Percentiles rank a stretch among this genome's conserved stretches.
phyloP scores from a whole-genome alignment of 2,888 invertebrate species.

The Girardia tigrina region DNA sequence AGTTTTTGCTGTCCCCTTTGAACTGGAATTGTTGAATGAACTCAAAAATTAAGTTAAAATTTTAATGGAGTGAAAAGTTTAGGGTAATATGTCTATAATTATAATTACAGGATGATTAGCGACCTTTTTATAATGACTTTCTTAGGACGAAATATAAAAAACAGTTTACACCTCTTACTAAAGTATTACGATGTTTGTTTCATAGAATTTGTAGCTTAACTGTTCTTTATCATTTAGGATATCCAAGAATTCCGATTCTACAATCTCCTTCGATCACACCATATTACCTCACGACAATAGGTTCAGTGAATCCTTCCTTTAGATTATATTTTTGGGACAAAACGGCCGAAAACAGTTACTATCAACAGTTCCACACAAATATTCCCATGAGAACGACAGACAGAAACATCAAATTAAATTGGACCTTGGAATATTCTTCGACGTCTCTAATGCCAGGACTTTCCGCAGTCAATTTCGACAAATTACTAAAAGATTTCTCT shows the following conservation, averaged over 20 bases:
- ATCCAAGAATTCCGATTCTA: not conserved
- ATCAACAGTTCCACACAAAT: not conserved
- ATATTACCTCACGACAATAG: not conserved
- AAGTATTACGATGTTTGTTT: too few relatives aligned
- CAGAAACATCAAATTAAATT: not conserved
- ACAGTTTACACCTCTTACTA: too few relatives aligned
- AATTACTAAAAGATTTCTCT: not conserved
- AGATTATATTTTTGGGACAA: not conserved
- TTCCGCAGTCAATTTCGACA: not conserved
- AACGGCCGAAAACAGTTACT: not conserved
- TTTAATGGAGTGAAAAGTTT: too few relatives aligned
- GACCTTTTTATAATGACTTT: too few relatives aligned
- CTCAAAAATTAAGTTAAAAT: too few relatives aligned
- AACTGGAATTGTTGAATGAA: too few relatives aligned
- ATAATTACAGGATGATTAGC: too few relatives aligned
- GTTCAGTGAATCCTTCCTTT: slow-evolving; percentile 21
- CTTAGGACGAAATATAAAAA: too few relatives aligned
- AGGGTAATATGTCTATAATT: too few relatives aligned
- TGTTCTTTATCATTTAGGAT: not conserved
- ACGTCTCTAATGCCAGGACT: not conserved
- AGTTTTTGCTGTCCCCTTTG: too few relatives aligned
- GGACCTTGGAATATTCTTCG: not conserved
- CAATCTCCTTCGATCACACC: not conserved
- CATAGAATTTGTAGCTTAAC: not conserved
- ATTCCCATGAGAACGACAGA: not conserved